These are phyloP conservation scores for Pocillopora meandrina DNA, from an alignment of 92 coral and sea anemone genomes.

Conservation along the genomic window DNA sequence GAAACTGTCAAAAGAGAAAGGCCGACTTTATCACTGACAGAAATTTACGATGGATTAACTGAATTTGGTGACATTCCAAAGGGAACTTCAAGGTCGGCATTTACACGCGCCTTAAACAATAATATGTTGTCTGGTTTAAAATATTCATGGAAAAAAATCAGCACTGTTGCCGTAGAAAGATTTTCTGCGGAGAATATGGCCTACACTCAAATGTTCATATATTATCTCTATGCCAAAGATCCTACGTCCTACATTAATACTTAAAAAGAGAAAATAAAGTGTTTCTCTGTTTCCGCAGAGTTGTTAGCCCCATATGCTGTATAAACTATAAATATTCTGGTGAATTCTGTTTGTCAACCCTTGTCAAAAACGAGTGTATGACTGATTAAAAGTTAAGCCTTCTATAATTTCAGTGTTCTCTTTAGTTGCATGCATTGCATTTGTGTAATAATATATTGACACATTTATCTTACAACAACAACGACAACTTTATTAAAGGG, in stretches of 20 bases:
- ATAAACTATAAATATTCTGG: constrained; percentile 4
- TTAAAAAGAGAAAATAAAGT: background rate
- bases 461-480: background rate
- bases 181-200: constrained; percentile 56
- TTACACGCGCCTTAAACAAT: background rate
- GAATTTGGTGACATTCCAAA: constrained; percentile 45
- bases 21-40: constrained; percentile 38
- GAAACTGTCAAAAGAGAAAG: constrained; percentile 25
- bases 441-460: no score
- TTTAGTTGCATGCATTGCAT: background rate
- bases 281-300: no score
- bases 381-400: background rate
- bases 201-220: constrained; percentile 56
- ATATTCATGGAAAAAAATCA: background rate
- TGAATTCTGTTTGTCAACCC: constrained; percentile 10
- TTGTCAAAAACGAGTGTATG: no score
- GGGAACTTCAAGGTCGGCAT: constrained; percentile 19
- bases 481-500: background rate
- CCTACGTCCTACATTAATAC: background rate
- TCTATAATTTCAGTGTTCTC: constrained; percentile 11
- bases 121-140: background rate
- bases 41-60: constrained; percentile 28
- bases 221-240: constrained; percentile 45
- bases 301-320: background rate
- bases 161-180: constrained; percentile 43